Conservation (phyloP, 1,140 invertebrate species). For the Drosophila eugracilis region DNA sequence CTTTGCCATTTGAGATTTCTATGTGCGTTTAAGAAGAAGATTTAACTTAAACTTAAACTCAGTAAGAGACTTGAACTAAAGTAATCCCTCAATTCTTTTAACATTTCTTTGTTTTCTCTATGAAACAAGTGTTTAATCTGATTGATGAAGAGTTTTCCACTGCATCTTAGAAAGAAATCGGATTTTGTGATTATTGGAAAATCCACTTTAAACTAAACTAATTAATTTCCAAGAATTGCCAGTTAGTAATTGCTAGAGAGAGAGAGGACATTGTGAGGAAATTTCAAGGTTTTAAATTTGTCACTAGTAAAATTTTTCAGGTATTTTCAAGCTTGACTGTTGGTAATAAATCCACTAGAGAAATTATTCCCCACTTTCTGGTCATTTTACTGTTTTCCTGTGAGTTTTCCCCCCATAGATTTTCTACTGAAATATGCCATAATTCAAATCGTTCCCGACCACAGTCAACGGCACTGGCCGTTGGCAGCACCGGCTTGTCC, state of each 20-base stretch:
- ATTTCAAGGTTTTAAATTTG: neutral
- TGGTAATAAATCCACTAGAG: slow-evolving; percentile 17
- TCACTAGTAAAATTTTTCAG: neutral
- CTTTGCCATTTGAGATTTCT: too few relatives aligned
- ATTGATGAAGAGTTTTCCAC: too few relatives aligned
- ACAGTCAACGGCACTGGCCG: slow-evolving; percentile 30
- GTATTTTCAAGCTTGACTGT: slow-evolving; percentile 7
- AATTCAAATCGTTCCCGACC: slow-evolving; percentile 46
- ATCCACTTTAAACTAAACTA: neutral
- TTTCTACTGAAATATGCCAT: slow-evolving; percentile 38
- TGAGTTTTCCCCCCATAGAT: slow-evolving; percentile 2
- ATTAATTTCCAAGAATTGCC: neutral
- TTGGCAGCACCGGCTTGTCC: slow-evolving; percentile 54
- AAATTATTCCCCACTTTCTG: slow-evolving; percentile 5
- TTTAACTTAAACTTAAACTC: too few relatives aligned
- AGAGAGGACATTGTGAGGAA: neutral
- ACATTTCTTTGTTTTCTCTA: too few relatives aligned
- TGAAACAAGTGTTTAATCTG: neutral
- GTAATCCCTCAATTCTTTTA: too few relatives aligned
- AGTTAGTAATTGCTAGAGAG: neutral
- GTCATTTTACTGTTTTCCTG: neutral
- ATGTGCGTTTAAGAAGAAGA: too few relatives aligned
- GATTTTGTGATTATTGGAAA: too few relatives aligned
- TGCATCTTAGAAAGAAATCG: neutral
- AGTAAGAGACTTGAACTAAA: too few relatives aligned